A percentile compares a stretch with the other conserved stretches of the same genome.
phyloP scores from a whole-genome alignment of 2,797 vertebrate genomes.

The Anguilla megastoma region DNA sequence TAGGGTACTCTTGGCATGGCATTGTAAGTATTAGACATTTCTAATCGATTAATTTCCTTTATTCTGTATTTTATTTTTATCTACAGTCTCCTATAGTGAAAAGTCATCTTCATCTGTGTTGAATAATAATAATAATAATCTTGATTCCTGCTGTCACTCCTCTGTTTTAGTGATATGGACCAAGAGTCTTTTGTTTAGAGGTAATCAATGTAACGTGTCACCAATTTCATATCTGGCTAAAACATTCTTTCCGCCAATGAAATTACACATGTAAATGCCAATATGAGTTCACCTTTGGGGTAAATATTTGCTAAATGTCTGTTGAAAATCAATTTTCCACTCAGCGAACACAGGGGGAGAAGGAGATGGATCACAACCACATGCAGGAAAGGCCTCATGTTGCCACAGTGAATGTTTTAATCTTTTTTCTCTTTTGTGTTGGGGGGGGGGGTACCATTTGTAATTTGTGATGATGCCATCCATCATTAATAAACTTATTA shows the following conservation, averaged over 20 bases:
- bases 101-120: not conserved
- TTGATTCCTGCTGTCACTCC: not conserved
- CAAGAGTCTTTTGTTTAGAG: not conserved
- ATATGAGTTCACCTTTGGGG: slow-evolving; percentile 19
- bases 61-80: not conserved
- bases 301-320: slow-evolving; percentile 25
- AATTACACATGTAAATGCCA: slow-evolving; percentile 23
- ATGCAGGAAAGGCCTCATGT: not conserved
- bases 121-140: not conserved
- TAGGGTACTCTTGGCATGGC: not conserved
- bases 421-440: not conserved
- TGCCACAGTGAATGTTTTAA: not conserved
- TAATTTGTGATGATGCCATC: not conserved
- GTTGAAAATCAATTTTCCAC: slow-evolving; percentile 13
- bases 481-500: not conserved
- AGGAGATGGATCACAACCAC: not conserved
- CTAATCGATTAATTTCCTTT: not conserved
- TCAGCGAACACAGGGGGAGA: not conserved
- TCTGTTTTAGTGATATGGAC: not conserved
- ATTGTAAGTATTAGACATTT: not conserved
- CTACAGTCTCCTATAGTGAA: not conserved
- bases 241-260: not conserved
- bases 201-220: slow-evolving; percentile 16
- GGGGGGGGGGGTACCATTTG: not conserved
- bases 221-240: not conserved